Evolutionary conservation across 2,797 vertebrate species (phyloP), one percentile per base, ranked within the genome.

Genomic region (Sebastes matsubarae): DNA sequence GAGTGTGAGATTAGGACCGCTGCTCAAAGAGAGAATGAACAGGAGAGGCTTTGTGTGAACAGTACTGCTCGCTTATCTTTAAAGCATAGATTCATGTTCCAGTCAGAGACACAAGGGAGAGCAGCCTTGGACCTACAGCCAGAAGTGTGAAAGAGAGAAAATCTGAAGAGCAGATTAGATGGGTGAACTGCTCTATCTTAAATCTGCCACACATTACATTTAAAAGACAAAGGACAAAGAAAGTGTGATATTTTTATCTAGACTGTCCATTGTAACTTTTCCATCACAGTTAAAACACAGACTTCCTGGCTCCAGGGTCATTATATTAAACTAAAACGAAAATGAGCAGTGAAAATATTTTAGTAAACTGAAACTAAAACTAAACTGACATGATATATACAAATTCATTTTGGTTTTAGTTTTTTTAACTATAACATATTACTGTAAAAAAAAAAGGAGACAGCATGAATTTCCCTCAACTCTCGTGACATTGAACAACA

Each of bases 31-130:
- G 74, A 68, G 69, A 76, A 54, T 30, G 75, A 87, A 90, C 83
- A 83, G 81, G 68, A 6, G 79, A 64, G 24, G 71, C 72, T 83
- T 83, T 91, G 89, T 90, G 80, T 70, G 70, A 71, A 66, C 72
- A 67, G 71, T 68, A 71, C 68, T 20, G 81, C 77, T 59, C 1
- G 13, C 79, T 90, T 88, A 87, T 91, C 88, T 91, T 87, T 74
- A 59, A 83, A 81, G 77, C 71, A 68, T 71, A 72, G 72, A 90
- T 89, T 80, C 72, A 79, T 83, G 82, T 76, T 63, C 71, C 60
- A 60, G 79, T 68, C 55, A 6, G 68, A 80, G 79, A 86, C 84
- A 74, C 80, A 75, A 65, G 57, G n/a, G 61, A 72, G 63, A 57
- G 66, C 25, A 70, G 74, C 65, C 70, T 67, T 75, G 58, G 68